phyloP scores from a whole-genome alignment of 2,113 vertebrate genomes.

The Cyrtonyx montezumae region DNA sequence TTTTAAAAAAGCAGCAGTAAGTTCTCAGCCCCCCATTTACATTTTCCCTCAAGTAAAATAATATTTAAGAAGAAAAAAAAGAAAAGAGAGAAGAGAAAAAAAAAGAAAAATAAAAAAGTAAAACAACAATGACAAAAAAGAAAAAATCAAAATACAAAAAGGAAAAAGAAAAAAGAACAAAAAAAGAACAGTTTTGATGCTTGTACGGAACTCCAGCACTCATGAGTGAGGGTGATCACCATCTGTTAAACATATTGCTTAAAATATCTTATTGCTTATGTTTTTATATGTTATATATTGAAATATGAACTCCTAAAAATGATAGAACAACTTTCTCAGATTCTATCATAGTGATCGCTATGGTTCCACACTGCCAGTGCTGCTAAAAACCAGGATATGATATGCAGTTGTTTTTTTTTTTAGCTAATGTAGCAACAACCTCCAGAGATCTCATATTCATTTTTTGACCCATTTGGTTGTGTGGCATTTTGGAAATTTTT shows the following conservation, averaged over 20 bases:
- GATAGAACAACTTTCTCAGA: not conserved
- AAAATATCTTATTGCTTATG: not conserved
- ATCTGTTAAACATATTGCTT: not conserved
- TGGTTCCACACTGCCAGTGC: not conserved
- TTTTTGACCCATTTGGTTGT: not conserved
- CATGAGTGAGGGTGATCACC: not conserved
- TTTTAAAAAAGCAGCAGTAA: conserved; percentile 13
- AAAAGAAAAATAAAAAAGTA: not conserved
- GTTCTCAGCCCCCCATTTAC: not conserved
- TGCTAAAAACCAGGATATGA: not conserved
- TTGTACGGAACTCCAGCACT: not conserved
- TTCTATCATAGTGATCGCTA: rapidly evolving
- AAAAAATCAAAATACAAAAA: no score
- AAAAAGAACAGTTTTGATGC: not conserved
- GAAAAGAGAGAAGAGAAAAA: not conserved
- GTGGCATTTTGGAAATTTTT: not conserved
- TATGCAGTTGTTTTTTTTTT: not conserved
- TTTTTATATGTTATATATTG: not conserved
- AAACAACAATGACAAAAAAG: not conserved
- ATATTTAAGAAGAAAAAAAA: not conserved
- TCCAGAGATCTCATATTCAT: rapidly evolving
- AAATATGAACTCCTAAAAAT: not conserved
- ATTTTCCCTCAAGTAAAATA: not conserved
- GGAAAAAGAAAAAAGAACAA: not conserved
- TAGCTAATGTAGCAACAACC: not conserved